Evolutionary conservation across 2,113 vertebrate species (phyloP).

Genomic region (Promerops cafer): DNA sequence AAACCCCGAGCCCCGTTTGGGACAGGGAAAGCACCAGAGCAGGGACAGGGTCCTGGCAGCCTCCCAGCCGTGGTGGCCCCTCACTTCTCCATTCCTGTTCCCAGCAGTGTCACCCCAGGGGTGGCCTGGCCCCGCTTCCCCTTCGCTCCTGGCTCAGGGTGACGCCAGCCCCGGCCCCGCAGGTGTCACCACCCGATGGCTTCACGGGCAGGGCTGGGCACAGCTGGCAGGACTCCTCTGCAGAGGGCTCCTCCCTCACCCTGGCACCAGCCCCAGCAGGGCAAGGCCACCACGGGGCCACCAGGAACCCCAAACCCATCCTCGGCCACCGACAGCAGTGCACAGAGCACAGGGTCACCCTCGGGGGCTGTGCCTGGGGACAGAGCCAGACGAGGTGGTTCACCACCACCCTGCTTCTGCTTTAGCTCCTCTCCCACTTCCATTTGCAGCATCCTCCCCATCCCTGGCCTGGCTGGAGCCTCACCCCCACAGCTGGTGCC

Average conservation of each 20-base stretch:
- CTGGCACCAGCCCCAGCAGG: not conserved
- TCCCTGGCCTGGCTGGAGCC: rapidly evolving
- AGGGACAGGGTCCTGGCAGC: not conserved
- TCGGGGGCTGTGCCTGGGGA: not conserved
- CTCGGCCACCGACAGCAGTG: rapidly evolving
- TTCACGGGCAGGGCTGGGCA: rapidly evolving
- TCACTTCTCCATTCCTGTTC: not conserved
- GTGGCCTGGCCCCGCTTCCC: not conserved
- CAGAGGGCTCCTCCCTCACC: not conserved
- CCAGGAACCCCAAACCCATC: not conserved
- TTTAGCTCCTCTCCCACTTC: not conserved
- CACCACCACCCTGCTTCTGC: not conserved
- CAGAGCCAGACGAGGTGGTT: not conserved
- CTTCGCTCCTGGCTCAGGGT: not conserved
- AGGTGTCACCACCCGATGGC: rapidly evolving
- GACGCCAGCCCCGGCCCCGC: rapidly evolving
- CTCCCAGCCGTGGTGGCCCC: not conserved
- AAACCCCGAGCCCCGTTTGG: rapidly evolving
- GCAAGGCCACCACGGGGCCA: not conserved
- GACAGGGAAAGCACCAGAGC: rapidly evolving
- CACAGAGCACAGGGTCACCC: not conserved
- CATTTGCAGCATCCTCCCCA: not conserved
- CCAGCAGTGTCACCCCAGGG: not conserved
- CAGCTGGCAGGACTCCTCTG: not conserved
- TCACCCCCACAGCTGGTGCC: rapidly evolving